These are phyloP conservation scores for Dione juno DNA, from an alignment of 2,888 invertebrate species.

Conservation along the genomic window DNA sequence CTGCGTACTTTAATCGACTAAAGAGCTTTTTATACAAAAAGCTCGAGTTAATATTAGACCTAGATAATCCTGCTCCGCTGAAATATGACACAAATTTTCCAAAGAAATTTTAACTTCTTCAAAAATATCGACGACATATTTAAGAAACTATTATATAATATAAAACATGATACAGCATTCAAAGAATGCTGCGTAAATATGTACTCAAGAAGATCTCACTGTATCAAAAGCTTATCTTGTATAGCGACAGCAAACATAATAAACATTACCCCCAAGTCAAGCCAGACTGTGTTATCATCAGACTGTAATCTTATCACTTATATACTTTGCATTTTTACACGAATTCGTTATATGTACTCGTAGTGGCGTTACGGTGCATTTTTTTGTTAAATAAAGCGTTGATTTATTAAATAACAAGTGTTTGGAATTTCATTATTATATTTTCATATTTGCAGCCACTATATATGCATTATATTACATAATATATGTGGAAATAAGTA, in stretches of 20 bases:
- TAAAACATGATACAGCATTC: neutral
- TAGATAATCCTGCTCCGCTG: too few relatives aligned
- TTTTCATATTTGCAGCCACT: too few relatives aligned
- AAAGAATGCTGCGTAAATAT: neutral
- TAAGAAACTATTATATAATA: neutral
- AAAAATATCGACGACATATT: neutral
- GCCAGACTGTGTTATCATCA: slow-evolving; percentile 13
- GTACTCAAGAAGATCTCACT: neutral
- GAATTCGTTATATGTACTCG: neutral
- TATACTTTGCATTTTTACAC: neutral
- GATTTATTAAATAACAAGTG: neutral
- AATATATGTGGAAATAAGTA: too few relatives aligned
- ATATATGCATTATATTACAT: too few relatives aligned
- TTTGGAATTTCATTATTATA: neutral
- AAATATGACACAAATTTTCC: too few relatives aligned
- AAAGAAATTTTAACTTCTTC: neutral
- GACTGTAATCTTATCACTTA: slow-evolving; percentile 15
- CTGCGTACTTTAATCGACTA: neutral
- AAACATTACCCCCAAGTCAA: neutral
- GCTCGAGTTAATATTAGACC: neutral
- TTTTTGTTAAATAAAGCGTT: neutral
- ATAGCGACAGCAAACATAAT: slow-evolving; percentile 1
- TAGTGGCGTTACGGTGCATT: neutral
- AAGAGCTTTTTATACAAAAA: neutral
- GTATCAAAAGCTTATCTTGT: slow-evolving; percentile 11